These are phyloP conservation scores for Adoxophyes honmai DNA, from an alignment of 1,140 invertebrate species.

Conservation along the genomic window DNA sequence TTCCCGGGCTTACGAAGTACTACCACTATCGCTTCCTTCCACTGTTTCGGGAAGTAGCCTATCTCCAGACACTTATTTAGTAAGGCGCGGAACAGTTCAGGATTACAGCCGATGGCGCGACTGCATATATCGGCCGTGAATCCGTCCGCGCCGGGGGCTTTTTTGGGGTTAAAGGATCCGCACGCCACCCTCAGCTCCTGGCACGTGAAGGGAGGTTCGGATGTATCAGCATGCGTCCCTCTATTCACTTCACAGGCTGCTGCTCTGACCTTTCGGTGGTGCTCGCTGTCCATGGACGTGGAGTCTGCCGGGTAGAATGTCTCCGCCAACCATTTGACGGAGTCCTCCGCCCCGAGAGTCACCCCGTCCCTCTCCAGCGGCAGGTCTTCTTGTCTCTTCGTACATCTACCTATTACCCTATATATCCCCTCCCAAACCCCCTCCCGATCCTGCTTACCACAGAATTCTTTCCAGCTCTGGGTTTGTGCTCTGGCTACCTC, in stretches of 20 bases:
- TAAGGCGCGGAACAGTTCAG: background rate
- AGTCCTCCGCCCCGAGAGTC: background rate
- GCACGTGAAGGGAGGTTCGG: background rate
- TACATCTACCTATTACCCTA: slow-evolving; percentile 9
- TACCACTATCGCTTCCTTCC: slow-evolving; percentile 1
- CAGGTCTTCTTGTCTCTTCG: slow-evolving; percentile 10
- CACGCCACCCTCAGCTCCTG: background rate
- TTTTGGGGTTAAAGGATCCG: background rate
- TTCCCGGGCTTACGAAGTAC: slow-evolving; percentile 10
- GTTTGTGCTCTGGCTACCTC: background rate
- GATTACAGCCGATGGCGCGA: background rate
- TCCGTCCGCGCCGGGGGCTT: background rate
- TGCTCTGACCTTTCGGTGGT: background rate
- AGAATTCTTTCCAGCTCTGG: slow-evolving; percentile 18
- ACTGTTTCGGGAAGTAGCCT: slow-evolving; percentile 5
- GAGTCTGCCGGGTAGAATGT: slow-evolving; percentile 16
- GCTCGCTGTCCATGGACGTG: background rate
- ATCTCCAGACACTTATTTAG: background rate
- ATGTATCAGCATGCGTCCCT: background rate
- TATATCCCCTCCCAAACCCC: slow-evolving; percentile 20
- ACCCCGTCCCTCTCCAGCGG: background rate
- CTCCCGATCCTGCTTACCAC: slow-evolving; percentile 17
- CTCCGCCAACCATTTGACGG: slow-evolving; percentile 11
- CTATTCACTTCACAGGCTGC: background rate
- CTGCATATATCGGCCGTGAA: background rate